Evolutionary conservation across 2,113 vertebrate species (phyloP).

Genomic region (Odobenus rosmarus): DNA sequence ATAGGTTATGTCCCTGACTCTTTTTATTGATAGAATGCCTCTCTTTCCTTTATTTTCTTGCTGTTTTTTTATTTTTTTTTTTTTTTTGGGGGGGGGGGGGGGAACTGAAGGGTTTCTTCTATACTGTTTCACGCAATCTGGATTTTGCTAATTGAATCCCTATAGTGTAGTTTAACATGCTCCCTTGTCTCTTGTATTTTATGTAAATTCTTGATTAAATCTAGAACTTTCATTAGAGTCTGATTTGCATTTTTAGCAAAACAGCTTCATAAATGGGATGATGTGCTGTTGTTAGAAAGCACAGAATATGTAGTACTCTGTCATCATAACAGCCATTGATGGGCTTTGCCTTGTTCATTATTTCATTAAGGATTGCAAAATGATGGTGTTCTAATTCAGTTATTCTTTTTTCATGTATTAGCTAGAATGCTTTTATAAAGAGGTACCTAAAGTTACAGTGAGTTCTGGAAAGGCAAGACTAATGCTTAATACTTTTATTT

Average conservation of each 20-base stretch:
- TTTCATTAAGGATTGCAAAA: background rate
- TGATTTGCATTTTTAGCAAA: constrained; percentile 14
- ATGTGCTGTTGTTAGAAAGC: background rate
- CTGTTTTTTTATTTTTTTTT: background rate
- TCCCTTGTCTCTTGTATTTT: background rate
- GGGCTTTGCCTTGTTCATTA: background rate
- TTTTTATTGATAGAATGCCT: background rate
- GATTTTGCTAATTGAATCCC: constrained; percentile 4
- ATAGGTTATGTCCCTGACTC: background rate
- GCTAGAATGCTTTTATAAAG: background rate
- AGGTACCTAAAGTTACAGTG: background rate
- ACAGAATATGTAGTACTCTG: background rate
- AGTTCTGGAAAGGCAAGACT: background rate
- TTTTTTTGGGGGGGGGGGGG: rapidly evolving
- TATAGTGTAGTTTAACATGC: background rate
- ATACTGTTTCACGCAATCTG: background rate
- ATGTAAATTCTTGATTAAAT: constrained; percentile 17
- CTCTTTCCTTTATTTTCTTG: background rate
- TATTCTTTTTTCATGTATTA: background rate
- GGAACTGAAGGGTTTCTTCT: background rate
- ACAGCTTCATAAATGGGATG: background rate
- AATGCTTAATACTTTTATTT: background rate
- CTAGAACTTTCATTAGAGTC: background rate
- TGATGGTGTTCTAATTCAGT: background rate
- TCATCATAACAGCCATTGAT: background rate